Evolutionary conservation across 2,888 invertebrate species (phyloP).

Genomic region (Chorisops tibialis): DNA sequence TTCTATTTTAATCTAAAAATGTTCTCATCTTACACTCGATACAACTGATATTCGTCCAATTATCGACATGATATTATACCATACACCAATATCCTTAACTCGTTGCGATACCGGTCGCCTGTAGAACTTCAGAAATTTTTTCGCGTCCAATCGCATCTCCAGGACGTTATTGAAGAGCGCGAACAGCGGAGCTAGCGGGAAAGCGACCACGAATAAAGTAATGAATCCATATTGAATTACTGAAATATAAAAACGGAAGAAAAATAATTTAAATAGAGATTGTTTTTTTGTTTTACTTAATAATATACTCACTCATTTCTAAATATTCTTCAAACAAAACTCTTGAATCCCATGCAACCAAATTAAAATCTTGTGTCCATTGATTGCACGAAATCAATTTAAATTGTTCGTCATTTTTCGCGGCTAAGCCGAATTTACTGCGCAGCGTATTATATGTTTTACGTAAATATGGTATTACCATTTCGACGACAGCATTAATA

Average conservation of each 20-base stretch:
- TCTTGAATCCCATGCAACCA: constrained; percentile 61
- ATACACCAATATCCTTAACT: constrained; percentile 74
- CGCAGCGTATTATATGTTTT: constrained; percentile 53
- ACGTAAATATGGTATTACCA: constrained; percentile 62
- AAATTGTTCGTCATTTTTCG: constrained; percentile 39
- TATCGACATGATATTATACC: constrained; percentile 71
- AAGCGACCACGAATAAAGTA: constrained; percentile 80
- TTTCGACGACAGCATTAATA: constrained; percentile 72
- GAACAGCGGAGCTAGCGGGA: constrained; percentile 79
- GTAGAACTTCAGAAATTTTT: constrained; percentile 72
- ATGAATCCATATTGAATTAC: constrained; percentile 84
- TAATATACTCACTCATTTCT: constrained; percentile 68
- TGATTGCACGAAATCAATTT: constrained; percentile 58
- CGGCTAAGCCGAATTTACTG: constrained; percentile 54
- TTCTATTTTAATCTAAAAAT: background rate
- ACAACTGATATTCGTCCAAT: constrained; percentile 72
- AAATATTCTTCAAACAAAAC: constrained; percentile 78
- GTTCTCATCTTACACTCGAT: constrained; percentile 64
- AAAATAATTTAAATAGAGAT: background rate
- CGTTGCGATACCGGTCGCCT: constrained; percentile 71
- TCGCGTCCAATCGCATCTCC: constrained; percentile 79
- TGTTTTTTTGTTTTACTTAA: background rate
- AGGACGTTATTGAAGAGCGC: constrained; percentile 78
- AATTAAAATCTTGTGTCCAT: constrained; percentile 72
- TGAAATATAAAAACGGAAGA: constrained; percentile 46